Base-by-base conservation (phyloP, 92 coral and sea anemone genomes). In the Phenganax stokvisi region DNA sequence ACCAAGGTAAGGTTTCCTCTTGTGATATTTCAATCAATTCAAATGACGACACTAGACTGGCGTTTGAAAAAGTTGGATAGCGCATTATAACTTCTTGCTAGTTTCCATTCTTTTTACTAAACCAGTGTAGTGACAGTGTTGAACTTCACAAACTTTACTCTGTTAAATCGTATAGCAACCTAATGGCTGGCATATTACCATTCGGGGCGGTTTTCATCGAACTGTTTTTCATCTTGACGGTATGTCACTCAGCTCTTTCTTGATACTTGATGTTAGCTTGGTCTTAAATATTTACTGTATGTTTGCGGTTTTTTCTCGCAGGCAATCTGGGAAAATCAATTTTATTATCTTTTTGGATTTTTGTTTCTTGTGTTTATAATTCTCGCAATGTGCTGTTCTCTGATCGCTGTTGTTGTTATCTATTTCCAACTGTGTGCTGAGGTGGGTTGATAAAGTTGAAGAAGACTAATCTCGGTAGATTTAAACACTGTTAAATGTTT, bases 251-350 rank as follows among this genome's bases (percentile, higher is more conserved):
- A 25, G 11, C 11, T 73, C 56, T 61, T 80, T 9, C 7, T 31
- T 7, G 17, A 9, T 8, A 61, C 57, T 3, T 58, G 62, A 37
- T 57, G 6, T 27, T 76, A 54, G 6, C 56, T 37, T 25, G 1
- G 25, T 20, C 25, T 20, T 20, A 20, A 20, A 20, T 20, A 20
- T 20, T 20, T 20, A 20, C 25, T 20, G 25, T 20, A 20, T 20
- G 25, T 20, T 20, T 20, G 25, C 25, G 25, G 25, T 20, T 20
- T 20, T 20, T 20, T 51, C 57, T 81, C 82, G 29, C 81, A 93
- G 97, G 97, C 97, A 47, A 94, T 94, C 88, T 94, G 98, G 98
- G 98, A 94, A 74, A 94, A 94, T 75, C 98, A 94, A 87, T 94
- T 94, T 77, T 94, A 94, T 83, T 94, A 94, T 80, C 66, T 94